Base-by-base conservation (phyloP, 2,888 invertebrate species). In the Eristalis tenax region DNA sequence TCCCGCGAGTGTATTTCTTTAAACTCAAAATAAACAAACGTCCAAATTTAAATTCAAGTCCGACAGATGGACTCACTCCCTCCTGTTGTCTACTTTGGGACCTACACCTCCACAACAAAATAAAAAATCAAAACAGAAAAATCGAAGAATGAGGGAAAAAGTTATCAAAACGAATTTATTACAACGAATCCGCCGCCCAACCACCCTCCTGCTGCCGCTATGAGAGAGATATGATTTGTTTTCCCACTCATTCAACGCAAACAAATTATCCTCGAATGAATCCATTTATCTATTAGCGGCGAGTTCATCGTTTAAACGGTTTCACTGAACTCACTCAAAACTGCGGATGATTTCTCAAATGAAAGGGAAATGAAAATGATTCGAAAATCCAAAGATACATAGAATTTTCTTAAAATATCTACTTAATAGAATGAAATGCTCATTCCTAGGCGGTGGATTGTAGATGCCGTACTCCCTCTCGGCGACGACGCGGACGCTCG, bases 171-270 rank as follows among this genome's bases (percentile, higher is more conserved):
- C 40, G 71, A 61, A 70, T 70, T 70, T 78, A 78, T 70, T 63
- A 77, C 38, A 63, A 77, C 23, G 35, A 23, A 26, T 40, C 56
- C 64, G 70, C 63, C 63, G 40, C 35, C 35, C 18, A 4, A 11
- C 63, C 63, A 61, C 50, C 61, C 23, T 56, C 10, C 57, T 57
- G 35, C 61, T 40, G 35, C 8, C 57, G 61, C 43, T 50, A 23
- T 6, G 74, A 57, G 28, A 35, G 64, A 66, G 35, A 75, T 66
- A 82, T 78, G 82, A 82, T 86, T 86, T 86, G 75, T 86, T 86
- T 82, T 70, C 59, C 77, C 78, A 82, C 78, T 83, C 86, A 78
- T 63, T 82, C 43, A 82, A 71, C 63, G 78, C 82, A 83, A 86
- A 83, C 78, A 75, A 78, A 86, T 82, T 82, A 86, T 66, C 77